These are phyloP conservation scores for Vultur gryphus DNA, from an alignment of 2,797 vertebrate genomes.

Conservation along the genomic window DNA sequence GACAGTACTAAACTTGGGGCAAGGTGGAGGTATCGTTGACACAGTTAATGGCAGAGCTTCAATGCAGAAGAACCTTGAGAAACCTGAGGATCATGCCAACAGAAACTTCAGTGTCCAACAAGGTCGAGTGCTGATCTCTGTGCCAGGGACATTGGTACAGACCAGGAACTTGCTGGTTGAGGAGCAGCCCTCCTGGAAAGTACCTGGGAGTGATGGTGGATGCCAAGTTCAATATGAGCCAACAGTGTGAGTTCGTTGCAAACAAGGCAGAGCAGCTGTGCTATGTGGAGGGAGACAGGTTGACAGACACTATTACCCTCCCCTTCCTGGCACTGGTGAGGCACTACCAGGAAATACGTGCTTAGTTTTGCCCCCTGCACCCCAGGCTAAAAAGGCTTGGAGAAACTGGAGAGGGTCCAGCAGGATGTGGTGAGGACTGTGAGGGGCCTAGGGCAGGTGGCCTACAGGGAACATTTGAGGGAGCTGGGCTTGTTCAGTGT, in stretches of 20 bases:
- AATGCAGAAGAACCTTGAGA: background rate
- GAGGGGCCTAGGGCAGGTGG: background rate
- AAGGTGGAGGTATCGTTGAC: background rate
- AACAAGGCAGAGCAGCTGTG: background rate
- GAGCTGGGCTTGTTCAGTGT: background rate
- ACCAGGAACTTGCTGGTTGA: background rate
- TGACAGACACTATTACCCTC: background rate
- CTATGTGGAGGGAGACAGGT: background rate
- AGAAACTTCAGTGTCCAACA: background rate
- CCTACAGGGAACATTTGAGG: background rate
- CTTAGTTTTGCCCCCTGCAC: background rate
- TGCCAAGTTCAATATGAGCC: background rate
- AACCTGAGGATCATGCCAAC: background rate
- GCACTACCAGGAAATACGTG: background rate
- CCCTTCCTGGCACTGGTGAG: background rate
- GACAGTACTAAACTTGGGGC: too few species aligned
- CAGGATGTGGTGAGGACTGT: background rate
- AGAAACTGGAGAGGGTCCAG: background rate
- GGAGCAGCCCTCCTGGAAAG: background rate
- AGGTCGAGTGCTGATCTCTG: fast-evolving
- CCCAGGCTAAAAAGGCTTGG: background rate
- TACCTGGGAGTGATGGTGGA: background rate
- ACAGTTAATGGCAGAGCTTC: background rate
- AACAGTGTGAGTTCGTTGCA: background rate
- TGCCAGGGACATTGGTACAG: background rate